Evolutionary conservation across 2,888 invertebrate species (phyloP), one percentile per base, ranked within the genome.

Genomic region (Drosophila pseudotakahashii): DNA sequence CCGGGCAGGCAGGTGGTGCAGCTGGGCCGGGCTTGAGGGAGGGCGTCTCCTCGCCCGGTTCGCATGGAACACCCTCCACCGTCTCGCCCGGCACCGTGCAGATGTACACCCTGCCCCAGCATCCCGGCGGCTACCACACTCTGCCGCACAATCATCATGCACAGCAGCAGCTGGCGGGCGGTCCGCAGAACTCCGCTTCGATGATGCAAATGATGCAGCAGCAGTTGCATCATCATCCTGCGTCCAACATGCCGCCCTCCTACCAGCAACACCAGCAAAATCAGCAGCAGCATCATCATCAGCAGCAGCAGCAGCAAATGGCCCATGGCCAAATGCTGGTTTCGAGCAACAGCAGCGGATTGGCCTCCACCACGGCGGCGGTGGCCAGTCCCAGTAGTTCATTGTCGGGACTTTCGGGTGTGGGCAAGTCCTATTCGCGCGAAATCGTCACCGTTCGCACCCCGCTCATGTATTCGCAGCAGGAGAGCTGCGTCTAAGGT

Each of bases 401-500:
- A 19, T 68, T 91, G 6, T 90, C 91, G 3, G 92, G 91, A 11
- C 89, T 92, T 7, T 91, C 92, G 44, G 91, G 88, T 0, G 89
- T 90, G 53, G 89, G 89, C n/a, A 92, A 92, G 83, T 92, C 92
- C 61, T 92, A 92, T 75, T 92, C 92, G 47, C 91, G 94, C 75
- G 95, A 95, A 92, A 94, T 95, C 69, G 95, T 95, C 58, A 95
- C 95, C 32, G 94, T 95, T 55, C 93, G 95, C 84, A 95, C 95
- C 60, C 95, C 95, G 55, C 92, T 95, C 60, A 94, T 95, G 93
- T 94, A 94, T 72, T 94, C 94, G 88, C 94, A 93, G 87, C 94
- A 95, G 90, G 95, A 95, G 90, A 95, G 95, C 91, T 95, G 95
- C 91, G 95, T 95, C 89, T 95, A 94, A 93, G 87, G 81, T 75